phyloP scores from a whole-genome alignment of 2,113 vertebrate species.

The Osmerus eperlanus region DNA sequence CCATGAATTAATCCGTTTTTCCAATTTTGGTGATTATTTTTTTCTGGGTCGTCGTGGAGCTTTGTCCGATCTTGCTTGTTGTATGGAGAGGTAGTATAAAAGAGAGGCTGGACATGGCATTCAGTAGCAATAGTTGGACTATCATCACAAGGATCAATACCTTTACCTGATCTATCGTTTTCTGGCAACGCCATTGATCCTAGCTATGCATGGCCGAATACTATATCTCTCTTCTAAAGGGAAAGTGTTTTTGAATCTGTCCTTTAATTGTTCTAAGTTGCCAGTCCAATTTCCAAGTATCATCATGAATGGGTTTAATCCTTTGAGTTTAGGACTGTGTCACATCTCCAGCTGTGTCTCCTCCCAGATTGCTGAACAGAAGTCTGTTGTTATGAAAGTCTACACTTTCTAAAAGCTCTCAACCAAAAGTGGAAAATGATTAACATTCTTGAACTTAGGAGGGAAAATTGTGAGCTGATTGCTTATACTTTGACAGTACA shows the following conservation, averaged over 20 bases:
- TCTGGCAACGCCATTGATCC: too few species aligned
- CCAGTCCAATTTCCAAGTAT: too few species aligned
- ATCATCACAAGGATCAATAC: too few species aligned
- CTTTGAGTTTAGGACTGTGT: too few species aligned
- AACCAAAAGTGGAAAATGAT: slow-evolving; percentile 27
- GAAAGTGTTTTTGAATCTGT: too few species aligned
- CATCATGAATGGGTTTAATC: too few species aligned
- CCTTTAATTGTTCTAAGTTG: too few species aligned
- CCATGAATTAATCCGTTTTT: background rate
- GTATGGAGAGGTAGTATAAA: background rate
- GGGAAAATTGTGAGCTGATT: slow-evolving; percentile 30
- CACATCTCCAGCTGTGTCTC: too few species aligned
- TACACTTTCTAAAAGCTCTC: slow-evolving; percentile 12
- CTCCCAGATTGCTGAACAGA: background rate
- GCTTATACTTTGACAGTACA: slow-evolving; percentile 37
- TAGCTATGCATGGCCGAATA: too few species aligned
- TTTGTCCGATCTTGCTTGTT: background rate
- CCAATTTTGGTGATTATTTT: background rate
- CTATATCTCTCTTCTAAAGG: too few species aligned
- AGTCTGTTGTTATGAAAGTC: slow-evolving; percentile 8
- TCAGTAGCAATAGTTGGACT: background rate
- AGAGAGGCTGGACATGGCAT: background rate
- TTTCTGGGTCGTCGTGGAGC: background rate
- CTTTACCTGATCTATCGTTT: too few species aligned
- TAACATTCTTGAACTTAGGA: slow-evolving; percentile 28